These are phyloP conservation scores for Dolichomitus sp. DNA, from an alignment of 2,888 invertebrate species.

Conservation along the genomic window DNA sequence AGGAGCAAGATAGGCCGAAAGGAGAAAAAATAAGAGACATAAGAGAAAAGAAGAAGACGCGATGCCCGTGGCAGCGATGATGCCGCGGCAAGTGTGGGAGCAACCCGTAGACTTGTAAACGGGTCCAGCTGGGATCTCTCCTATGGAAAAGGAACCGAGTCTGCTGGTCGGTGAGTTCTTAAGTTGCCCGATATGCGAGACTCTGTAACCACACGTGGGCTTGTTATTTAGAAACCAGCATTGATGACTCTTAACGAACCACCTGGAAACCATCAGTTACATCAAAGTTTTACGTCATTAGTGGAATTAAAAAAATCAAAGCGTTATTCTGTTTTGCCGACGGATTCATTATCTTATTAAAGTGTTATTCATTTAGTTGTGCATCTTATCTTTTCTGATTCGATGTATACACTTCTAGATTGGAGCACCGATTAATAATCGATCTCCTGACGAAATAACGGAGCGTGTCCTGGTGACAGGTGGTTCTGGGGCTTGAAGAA, in stretches of 20 bases:
- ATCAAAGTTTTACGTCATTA: neutral
- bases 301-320: slow-evolving; percentile 23
- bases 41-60: slow-evolving; percentile 41
- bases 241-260: slow-evolving; percentile 25
- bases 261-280: slow-evolving; percentile 43
- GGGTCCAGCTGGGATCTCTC: slow-evolving; percentile 59
- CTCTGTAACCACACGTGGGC: slow-evolving; percentile 32
- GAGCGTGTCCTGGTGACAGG: slow-evolving; percentile 76
- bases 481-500: slow-evolving; percentile 68
- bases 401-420: neutral
- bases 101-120: slow-evolving; percentile 59
- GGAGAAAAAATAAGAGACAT: slow-evolving; percentile 19
- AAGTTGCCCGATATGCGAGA: slow-evolving; percentile 14
- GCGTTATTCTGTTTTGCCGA: slow-evolving; percentile 11
- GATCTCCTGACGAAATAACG: slow-evolving; percentile 22
- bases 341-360: slow-evolving; percentile 15
- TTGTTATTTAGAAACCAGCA: slow-evolving; percentile 37
- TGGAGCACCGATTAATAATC: slow-evolving; percentile 27
- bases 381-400: neutral
- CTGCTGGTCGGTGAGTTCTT: slow-evolving; percentile 30
- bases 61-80: slow-evolving; percentile 50
- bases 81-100: slow-evolving; percentile 59
- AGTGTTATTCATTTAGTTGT: neutral
- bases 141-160: slow-evolving; percentile 36
- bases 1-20: slow-evolving; percentile 24